These are phyloP conservation scores for Onthophagus sagittarius DNA, from an alignment of 2,888 invertebrate species.

Conservation along the genomic window DNA sequence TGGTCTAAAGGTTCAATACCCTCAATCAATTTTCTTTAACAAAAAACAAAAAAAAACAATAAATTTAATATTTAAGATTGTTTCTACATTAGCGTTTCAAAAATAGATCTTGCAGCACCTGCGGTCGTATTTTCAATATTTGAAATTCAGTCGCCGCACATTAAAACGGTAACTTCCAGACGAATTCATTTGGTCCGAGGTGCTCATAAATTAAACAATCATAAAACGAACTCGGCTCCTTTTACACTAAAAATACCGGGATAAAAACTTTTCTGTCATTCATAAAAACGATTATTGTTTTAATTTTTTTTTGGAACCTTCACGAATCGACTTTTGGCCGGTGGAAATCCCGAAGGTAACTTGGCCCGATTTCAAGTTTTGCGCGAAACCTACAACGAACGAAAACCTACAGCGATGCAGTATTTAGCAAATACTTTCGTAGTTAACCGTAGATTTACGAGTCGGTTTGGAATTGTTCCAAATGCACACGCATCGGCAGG, in stretches of 20 bases:
- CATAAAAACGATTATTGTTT: neutral
- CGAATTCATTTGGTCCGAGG: neutral
- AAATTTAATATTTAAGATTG: neutral
- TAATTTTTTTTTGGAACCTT: neutral
- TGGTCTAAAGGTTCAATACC: neutral
- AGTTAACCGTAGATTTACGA: neutral
- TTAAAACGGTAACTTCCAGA: neutral
- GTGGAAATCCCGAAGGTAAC: neutral
- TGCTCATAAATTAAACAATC: neutral
- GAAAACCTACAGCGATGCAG: neutral
- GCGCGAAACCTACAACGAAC: neutral
- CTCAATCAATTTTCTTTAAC: neutral
- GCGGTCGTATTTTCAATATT: neutral
- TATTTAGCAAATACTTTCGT: neutral
- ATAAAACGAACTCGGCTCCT: neutral
- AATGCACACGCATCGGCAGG: neutral
- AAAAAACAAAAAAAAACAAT: neutral
- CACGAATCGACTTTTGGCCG: neutral
- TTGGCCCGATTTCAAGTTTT: neutral
- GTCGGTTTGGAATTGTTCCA: neutral
- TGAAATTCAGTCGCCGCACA: neutral
- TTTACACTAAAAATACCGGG: neutral
- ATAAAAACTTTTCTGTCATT: neutral
- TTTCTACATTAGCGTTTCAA: neutral
- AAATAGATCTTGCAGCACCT: neutral